Base-by-base conservation (phyloP, 2,797 vertebrate species). In the Sebastolobus altivelis region DNA sequence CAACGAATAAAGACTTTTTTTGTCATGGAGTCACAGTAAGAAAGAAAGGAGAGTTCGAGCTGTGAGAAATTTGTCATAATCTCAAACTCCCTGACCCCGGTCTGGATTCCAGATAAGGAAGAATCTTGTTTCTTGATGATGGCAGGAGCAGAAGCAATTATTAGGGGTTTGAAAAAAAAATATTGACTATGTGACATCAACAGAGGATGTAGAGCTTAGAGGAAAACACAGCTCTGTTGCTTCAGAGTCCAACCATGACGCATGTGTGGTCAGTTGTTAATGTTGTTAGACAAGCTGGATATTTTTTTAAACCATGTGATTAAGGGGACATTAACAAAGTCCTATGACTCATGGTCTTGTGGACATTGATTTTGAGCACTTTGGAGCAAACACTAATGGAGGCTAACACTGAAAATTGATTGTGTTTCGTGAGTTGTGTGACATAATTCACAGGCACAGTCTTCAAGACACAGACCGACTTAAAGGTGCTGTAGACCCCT, bases 221-320 rank as follows among this genome's bases (percentile, higher is more conserved):
- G 59, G 29, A 55, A 68, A 74, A 67, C 20, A 38, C 9, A 60
- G 31, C 59, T 66, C n/a, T 61, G 16, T 60, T 52, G 49, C 8
- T 75, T 65, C 8, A 74, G 8, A 61, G 20, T 31, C 33, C 22
- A 20, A 6, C 5, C 11, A 37, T 60, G 65, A 63, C 16, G 75
- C 67, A 63, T 10, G n/a, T 27, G 22, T 25, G 35, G 46, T 63
- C n/a, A 62, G 40, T 29, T 56, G 46, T 58, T 75, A 35, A 75
- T 37, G 54, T 2, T 65, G 62, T 72, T 38, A 58, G 43, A 80
- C 40, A 14, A 12, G 33, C n/a, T 58, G 27, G 2, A 58, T 59
- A 5, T 69, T 20, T 58, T 56, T 62, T 27, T 12, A 40, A 76
- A 71, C 12, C 83, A 87, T 80, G 80, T 80, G 75, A 91, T 56